A percentile compares a stretch with the other conserved stretches of the same genome.
phyloP scores from a whole-genome alignment of 2,797 vertebrate genomes.

The Streptopelia turtur region DNA sequence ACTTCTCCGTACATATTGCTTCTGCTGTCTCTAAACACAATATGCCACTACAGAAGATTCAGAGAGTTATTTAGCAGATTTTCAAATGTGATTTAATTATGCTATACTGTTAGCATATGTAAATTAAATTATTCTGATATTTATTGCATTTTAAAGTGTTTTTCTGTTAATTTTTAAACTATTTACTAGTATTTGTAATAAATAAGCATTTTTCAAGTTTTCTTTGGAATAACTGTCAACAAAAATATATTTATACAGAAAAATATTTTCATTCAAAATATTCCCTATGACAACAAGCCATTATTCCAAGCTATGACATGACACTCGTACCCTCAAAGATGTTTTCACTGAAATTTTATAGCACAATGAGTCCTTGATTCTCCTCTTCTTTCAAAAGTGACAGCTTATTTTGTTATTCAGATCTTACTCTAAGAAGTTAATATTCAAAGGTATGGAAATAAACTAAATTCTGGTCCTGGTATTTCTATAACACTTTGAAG shows the following conservation, averaged over 20 bases:
- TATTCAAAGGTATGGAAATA: background rate
- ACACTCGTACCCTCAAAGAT: background rate
- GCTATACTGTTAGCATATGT: background rate
- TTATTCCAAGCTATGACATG: background rate
- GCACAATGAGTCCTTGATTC: background rate
- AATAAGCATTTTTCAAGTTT: background rate
- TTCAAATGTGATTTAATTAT: background rate
- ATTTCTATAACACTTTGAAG: background rate
- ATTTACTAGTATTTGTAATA: background rate
- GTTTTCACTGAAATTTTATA: background rate
- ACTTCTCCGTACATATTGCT: background rate
- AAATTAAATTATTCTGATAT: background rate
- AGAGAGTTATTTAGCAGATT: background rate
- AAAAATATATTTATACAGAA: slow-evolving; percentile 6
- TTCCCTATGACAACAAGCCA: background rate
- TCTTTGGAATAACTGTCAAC: background rate
- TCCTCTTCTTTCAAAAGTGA: background rate
- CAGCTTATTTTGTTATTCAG: background rate
- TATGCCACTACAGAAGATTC: background rate
- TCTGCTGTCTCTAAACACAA: background rate
- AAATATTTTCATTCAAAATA: background rate
- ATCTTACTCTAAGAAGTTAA: background rate
- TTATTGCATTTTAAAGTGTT: background rate
- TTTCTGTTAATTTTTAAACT: background rate
- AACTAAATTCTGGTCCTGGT: background rate